Conservation (phyloP, 1,140 invertebrate genomes). For the Telenomus remus region DNA sequence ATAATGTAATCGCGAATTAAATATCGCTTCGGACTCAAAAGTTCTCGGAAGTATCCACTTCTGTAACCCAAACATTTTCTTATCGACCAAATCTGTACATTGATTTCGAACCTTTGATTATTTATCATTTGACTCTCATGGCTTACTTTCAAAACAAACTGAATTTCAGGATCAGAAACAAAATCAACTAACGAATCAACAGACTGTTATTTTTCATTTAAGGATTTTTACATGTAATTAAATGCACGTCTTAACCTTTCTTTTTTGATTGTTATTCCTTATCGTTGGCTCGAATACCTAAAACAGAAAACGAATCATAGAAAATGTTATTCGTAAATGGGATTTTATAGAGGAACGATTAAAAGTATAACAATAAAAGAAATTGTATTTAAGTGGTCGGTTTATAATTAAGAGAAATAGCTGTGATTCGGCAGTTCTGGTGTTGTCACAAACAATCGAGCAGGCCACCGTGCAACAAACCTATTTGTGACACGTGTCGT, state of each 20-base stretch:
- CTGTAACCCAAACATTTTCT: slow-evolving; percentile 8
- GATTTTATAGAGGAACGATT: too few species aligned
- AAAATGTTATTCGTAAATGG: too few species aligned
- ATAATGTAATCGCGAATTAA: slow-evolving; percentile 74
- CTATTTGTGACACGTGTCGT: slow-evolving; percentile 51
- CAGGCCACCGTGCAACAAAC: slow-evolving; percentile 39
- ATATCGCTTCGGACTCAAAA: slow-evolving; percentile 62
- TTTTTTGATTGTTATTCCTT: too few species aligned
- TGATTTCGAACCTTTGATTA: not conserved
- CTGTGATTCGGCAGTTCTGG: slow-evolving; percentile 36
- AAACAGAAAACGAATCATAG: too few species aligned
- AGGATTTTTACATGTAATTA: too few species aligned
- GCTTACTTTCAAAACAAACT: too few species aligned
- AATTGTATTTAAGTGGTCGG: not conserved
- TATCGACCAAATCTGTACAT: not conserved
- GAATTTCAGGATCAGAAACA: too few species aligned
- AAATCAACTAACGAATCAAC: too few species aligned
- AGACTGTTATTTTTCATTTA: too few species aligned
- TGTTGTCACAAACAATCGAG: slow-evolving; percentile 54
- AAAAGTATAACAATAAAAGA: too few species aligned
- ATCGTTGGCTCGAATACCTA: too few species aligned
- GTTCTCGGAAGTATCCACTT: slow-evolving; percentile 28
- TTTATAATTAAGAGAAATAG: slow-evolving; percentile 41
- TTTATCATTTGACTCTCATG: not conserved
- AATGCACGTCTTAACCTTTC: too few species aligned